Conservation (phyloP, 2,888 invertebrate species). For the Sinelater perroti region DNA sequence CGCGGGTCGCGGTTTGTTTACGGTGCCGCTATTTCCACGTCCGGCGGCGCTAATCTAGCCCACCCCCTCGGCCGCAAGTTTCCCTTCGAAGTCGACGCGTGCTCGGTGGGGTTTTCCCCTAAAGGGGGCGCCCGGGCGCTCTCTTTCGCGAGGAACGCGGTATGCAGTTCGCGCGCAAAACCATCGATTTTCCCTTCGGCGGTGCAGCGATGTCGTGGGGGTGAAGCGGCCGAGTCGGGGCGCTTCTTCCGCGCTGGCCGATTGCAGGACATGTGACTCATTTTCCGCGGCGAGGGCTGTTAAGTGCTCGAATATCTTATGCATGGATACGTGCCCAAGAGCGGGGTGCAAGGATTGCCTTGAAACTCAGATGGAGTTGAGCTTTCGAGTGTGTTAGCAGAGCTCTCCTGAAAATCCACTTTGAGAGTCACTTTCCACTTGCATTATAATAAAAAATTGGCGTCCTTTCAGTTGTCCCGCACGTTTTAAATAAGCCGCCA, state of each 20-base stretch:
- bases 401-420: too few species aligned
- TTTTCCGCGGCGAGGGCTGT: background rate
- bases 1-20: slow-evolving; percentile 17
- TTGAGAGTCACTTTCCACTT: too few species aligned
- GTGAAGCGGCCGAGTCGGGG: slow-evolving; percentile 2
- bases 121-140: slow-evolving; percentile 7
- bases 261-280: slow-evolving; percentile 10
- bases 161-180: slow-evolving; percentile 36
- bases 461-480: too few species aligned
- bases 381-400: too few species aligned
- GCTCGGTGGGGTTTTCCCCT: background rate
- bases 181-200: slow-evolving; percentile 36
- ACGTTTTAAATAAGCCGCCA: too few species aligned
- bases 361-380: too few species aligned
- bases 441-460: too few species aligned
- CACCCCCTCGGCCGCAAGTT: slow-evolving; percentile 10
- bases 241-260: slow-evolving; percentile 4
- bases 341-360: too few species aligned
- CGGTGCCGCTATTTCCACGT: slow-evolving; percentile 26
- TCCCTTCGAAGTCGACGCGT: too few species aligned
- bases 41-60: slow-evolving; percentile 12
- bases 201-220: slow-evolving; percentile 6
- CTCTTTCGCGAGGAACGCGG: slow-evolving; percentile 10
- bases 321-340: too few species aligned
- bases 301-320: slow-evolving; percentile 5